Evolutionary conservation across 2,113 vertebrate species (phyloP).

Genomic region (Ammodytes marinus): DNA sequence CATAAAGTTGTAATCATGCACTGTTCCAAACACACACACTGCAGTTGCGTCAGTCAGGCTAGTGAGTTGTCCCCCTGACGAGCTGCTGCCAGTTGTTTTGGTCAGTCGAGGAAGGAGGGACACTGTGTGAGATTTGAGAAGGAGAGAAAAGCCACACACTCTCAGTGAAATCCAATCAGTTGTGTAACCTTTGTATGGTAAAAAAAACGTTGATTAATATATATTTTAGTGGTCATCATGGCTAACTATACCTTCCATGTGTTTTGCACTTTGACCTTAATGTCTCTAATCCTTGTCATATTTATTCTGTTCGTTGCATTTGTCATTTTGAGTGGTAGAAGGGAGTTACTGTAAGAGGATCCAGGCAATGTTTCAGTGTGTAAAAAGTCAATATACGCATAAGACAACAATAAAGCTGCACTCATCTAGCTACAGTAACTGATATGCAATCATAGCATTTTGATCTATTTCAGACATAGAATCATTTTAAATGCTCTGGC

Average conservation of each 20-base stretch:
- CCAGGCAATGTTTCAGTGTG: background rate
- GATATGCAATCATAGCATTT: background rate
- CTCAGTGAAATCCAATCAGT: background rate
- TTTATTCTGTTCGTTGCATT: background rate
- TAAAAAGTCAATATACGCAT: background rate
- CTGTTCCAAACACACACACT: background rate
- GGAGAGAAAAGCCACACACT: background rate
- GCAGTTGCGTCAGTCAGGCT: background rate
- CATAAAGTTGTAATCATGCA: background rate
- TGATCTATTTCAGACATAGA: background rate
- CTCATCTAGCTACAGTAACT: background rate
- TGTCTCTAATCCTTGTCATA: background rate
- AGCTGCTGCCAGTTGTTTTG: background rate
- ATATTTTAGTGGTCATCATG: no score
- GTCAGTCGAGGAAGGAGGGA: background rate
- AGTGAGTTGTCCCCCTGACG: background rate
- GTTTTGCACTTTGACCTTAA: background rate
- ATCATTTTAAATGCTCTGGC: background rate
- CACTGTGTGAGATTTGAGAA: slow-evolving; percentile 6
- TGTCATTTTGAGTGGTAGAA: no score
- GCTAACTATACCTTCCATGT: no score
- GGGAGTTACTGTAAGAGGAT: no score
- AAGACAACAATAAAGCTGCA: background rate
- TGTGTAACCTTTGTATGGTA: background rate
- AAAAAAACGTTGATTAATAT: no score